phyloP scores from a whole-genome alignment of 2,888 invertebrate genomes.

The Nephrocerus scutellatus region DNA sequence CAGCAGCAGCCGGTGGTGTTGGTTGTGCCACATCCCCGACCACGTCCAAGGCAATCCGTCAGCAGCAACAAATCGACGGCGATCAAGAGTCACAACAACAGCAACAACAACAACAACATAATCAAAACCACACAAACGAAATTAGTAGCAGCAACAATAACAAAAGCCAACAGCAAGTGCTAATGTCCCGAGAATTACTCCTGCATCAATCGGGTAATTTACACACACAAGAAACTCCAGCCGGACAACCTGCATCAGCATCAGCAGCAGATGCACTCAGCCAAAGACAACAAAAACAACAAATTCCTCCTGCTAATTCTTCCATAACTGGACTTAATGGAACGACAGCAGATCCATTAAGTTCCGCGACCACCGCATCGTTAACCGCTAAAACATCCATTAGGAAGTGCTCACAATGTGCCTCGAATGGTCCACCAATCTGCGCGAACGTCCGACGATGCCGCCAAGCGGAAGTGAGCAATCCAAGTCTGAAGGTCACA shows the following conservation, averaged over 20 bases:
- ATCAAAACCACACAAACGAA: constrained; percentile 16
- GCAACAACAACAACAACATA: constrained; percentile 17
- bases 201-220: constrained; percentile 26
- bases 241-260: constrained; percentile 20
- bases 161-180: constrained; percentile 18
- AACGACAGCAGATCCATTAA: too few species aligned
- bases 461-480: too few species aligned
- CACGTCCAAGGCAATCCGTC: constrained; percentile 25
- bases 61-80: constrained; percentile 27
- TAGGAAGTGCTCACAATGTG: too few species aligned
- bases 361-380: too few species aligned
- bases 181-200: constrained; percentile 29
- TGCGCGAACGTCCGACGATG: too few species aligned
- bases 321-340: constrained; percentile 2
- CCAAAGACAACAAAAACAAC: constrained; percentile 7
- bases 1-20: constrained; percentile 22
- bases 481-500: too few species aligned
- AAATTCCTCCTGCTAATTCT: not conserved
- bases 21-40: constrained; percentile 21
- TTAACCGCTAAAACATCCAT: too few species aligned
- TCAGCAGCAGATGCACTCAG: constrained; percentile 22
- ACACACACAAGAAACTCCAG: constrained; percentile 18
- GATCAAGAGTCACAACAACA: constrained; percentile 18
- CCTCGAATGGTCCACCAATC: too few species aligned
- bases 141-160: not conserved